Percentiles rank a stretch among this genome's conserved stretches.
These are phyloP conservation scores for Phortica okadai DNA, from an alignment of 2,888 invertebrate genomes.

Conservation along the genomic window DNA sequence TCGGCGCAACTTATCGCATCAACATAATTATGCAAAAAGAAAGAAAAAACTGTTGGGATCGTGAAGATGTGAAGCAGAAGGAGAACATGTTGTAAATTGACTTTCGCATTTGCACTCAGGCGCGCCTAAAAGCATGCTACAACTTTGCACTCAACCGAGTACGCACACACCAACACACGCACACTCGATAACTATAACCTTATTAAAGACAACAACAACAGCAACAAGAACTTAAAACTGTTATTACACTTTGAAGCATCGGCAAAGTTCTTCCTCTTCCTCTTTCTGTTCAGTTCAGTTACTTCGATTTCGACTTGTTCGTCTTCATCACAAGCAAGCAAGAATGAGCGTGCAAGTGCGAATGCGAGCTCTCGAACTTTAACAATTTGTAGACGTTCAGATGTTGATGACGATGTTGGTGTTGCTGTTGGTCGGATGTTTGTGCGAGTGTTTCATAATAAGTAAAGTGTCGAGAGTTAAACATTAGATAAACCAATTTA, in stretches of 20 bases:
- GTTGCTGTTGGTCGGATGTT: background rate
- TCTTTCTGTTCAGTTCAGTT: background rate
- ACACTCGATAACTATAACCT: background rate
- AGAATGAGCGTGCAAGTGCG: too few species aligned
- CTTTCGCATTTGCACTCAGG: constrained; percentile 1
- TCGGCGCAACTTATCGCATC: constrained; percentile 8
- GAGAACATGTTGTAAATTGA: background rate
- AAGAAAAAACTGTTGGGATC: background rate
- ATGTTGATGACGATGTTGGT: background rate
- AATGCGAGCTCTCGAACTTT: background rate
- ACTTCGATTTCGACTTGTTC: background rate
- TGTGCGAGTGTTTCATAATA: constrained; percentile 9
- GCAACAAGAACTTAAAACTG: background rate
- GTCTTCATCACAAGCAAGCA: background rate
- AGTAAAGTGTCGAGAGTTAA: constrained; percentile 27
- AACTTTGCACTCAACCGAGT: background rate
- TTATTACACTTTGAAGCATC: constrained; percentile 17
- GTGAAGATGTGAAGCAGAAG: background rate
- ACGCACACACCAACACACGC: background rate
- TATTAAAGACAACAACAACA: constrained; percentile 12
- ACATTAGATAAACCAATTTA: constrained; percentile 26
- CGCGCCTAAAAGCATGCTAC: constrained; percentile 22
- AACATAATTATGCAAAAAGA: constrained; percentile 15
- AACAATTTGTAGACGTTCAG: constrained; percentile 18
- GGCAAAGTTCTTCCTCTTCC: background rate